Evolutionary conservation across 2,113 vertebrate genomes (phyloP), one percentile per base, ranked within the genome.

Genomic region (Myxocyprinus asiaticus): DNA sequence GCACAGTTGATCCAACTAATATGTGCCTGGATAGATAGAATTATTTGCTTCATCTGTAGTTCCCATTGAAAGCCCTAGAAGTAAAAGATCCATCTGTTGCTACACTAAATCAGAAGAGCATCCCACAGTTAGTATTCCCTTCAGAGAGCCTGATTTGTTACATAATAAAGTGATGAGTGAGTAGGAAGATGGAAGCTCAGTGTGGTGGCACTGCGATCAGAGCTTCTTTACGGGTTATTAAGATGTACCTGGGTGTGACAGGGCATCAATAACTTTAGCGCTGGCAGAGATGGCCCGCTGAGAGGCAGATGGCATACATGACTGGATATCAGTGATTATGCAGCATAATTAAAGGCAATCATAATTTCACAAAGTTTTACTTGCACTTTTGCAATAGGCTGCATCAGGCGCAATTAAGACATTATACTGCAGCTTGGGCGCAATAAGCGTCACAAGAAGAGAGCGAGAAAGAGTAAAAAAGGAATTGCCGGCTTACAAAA

Each of bases 271-370:
- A 91, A 91, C 91, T 90, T 89, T 89, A 90, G 90, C 84, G 82
- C 87, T 89, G 89, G 90, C 89, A 91, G 91, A 88, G 78, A 83
- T 87, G 85, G 87, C 91, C 91, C 88, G 90, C 90, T 90, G 91
- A 87, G 90, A 90, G 91, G 89, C 92, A 92, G 91, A 93, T 92
- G 91, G 91, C 89, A 88, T 86, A 88, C 88, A 90, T 88, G 90
- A 89, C 89, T 91, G 88, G 89, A 90, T 84, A 88, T 81, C 86
- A 86, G 82, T 85, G 82, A 89, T 85, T 81, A 85, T 85, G 79
- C 79, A 79, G 76, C 81, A 81, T 85, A 81, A 85, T 85, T 85
- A 85, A 83, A 80, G 72, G 79, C 79, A 85, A 85, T 85, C 84
- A 85, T 83, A 83, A 85, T 83, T 81, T 67, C 84, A 58, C 78